Evolutionary conservation across 2,797 vertebrate genomes (phyloP).

Genomic region (Ctenochaetus hawaiiensis): DNA sequence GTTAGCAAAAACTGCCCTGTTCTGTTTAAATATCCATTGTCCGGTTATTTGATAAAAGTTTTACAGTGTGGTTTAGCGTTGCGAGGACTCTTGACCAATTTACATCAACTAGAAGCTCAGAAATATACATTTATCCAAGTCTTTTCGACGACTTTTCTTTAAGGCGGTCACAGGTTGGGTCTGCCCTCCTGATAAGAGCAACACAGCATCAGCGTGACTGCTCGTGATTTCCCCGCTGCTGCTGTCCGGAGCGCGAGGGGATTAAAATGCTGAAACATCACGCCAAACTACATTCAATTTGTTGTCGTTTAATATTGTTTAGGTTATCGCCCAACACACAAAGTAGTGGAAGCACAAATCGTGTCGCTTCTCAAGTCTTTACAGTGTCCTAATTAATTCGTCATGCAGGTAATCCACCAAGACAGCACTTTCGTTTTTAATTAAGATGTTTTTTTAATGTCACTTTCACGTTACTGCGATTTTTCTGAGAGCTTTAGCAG

Average conservation of each 20-base stretch:
- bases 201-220: slow-evolving; percentile 70
- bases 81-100: accelerated
- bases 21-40: background rate
- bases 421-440: background rate
- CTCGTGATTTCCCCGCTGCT: slow-evolving; percentile 74
- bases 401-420: background rate
- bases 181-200: background rate
- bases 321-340: accelerated
- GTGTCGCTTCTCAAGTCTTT: background rate
- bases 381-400: background rate
- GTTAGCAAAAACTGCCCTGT: slow-evolving; percentile 33
- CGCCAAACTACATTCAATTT: background rate
- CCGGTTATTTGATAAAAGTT: background rate
- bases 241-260: slow-evolving; percentile 19
- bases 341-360: accelerated
- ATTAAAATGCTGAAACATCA: slow-evolving; percentile 3
- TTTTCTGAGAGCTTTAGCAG: background rate
- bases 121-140: accelerated
- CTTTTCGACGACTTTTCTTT: background rate
- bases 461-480: background rate
- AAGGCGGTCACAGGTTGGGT: background rate
- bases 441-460: background rate
- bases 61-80: background rate
- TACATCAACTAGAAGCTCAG: accelerated
- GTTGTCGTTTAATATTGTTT: background rate